Evolutionary conservation across 2,113 vertebrate genomes (phyloP), one percentile per base, ranked within the genome.

Genomic region (Pseudolaguvia tuberculata): DNA sequence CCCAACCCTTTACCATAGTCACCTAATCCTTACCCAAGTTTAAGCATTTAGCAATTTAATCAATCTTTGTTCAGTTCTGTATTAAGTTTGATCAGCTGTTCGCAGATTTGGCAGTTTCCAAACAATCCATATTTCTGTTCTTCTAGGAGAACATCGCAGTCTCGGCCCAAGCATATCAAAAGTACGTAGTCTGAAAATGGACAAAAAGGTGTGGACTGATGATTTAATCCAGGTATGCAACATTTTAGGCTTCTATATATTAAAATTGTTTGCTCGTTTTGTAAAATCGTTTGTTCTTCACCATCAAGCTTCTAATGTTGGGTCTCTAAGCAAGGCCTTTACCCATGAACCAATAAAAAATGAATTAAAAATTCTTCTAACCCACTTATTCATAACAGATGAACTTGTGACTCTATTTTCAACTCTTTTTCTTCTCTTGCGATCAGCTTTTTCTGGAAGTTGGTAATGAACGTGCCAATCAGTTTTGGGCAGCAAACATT

Each of bases 111-210:
- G n/a, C n/a, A n/a, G n/a, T n/a, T n/a, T n/a, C n/a, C 3, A 35
- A 35, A 35, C 6, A 6, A 35, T 35, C 3, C 3, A 35, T 31
- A 21, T 31, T 12, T 61, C 73, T 8, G 58, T 23, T 52, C 17
- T 86, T 81, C 39, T 66, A 92, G 96, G 96, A 55, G 92, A 95
- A 76, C 96, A 99, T 72, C 91, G 96, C 9, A 93, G 92, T 18
- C 79, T 99, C 61, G 96, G 96, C 0, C 94, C 94, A 0, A 91
- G 87, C 45, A 84, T 97, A 77, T 95, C 92, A 56, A 99, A 99
- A 79, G 94, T 98, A 27, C 92, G 96, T 48, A 99, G 96, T 84
- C 89, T 99, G 55, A 99, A 98, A 88, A 97, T 99, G 96, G 96
- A 99, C 89, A 90, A 87, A 76, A 99, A 95, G 48, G 92, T 98